Percentiles rank a stretch among this genome's conserved stretches.
phyloP scores from a whole-genome alignment of 2,113 vertebrate genomes.

The Megalops atlanticus region DNA sequence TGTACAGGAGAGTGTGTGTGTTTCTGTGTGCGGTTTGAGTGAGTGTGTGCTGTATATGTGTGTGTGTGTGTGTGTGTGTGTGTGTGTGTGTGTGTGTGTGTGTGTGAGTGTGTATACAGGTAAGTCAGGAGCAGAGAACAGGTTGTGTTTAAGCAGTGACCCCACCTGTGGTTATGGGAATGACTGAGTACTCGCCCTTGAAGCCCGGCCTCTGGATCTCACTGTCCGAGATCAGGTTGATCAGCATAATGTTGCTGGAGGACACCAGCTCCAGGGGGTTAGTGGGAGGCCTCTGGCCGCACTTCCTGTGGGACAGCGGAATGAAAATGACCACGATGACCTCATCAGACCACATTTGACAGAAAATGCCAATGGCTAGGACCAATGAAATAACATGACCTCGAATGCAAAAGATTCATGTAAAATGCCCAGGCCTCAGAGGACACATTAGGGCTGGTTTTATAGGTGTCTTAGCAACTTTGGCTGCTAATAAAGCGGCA shows the following conservation, averaged over 20 bases:
- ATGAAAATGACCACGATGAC: not conserved
- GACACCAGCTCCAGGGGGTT: constrained; percentile 69
- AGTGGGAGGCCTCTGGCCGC: constrained; percentile 73
- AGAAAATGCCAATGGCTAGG: too few relatives aligned
- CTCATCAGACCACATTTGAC: constrained; percentile 3
- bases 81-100: not conserved
- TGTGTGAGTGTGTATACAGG: not conserved
- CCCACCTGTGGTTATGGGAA: constrained; percentile 50
- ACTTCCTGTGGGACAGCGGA: constrained; percentile 58
- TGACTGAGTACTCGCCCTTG: constrained; percentile 45
- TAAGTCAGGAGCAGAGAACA: not conserved
- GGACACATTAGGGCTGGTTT: too few relatives aligned
- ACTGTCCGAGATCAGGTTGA: constrained; percentile 66
- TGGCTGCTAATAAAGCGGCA: not conserved
- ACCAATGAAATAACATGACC: not conserved
- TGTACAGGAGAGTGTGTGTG: constrained; percentile 15
- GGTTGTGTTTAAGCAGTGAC: not conserved
- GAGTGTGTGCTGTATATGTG: not conserved
- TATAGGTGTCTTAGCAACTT: not conserved
- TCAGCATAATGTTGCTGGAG: constrained; percentile 72
- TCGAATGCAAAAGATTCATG: not conserved
- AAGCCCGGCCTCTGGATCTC: constrained; percentile 62
- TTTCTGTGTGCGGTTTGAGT: not conserved
- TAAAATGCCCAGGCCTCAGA: too few relatives aligned
- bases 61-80: not conserved